A percentile compares a stretch with the other conserved stretches of the same genome.
Evolutionary conservation across 2,888 invertebrate species (phyloP).

Genomic region (Aquatica leii): DNA sequence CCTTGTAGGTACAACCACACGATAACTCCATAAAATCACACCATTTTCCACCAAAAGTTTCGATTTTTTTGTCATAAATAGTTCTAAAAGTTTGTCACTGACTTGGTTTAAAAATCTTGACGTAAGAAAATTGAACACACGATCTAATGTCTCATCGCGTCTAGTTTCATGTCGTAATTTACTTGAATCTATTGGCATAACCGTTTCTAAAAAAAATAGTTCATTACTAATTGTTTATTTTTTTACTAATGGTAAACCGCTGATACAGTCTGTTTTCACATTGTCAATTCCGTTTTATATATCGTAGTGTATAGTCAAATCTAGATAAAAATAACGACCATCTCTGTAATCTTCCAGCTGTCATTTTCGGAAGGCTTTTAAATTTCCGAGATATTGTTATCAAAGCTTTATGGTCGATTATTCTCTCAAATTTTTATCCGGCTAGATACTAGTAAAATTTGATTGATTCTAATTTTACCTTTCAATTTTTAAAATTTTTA

Average conservation of each 20-base stretch:
- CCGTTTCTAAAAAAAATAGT: background rate
- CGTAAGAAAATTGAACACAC: slow-evolving; percentile 19
- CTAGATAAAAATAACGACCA: background rate
- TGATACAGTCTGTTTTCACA: background rate
- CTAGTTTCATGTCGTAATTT: slow-evolving; percentile 6
- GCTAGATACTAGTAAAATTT: slow-evolving; percentile 52
- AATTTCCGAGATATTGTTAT: slow-evolving; percentile 46
- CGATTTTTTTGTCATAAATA: background rate
- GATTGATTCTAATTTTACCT: no score
- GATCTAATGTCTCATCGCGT: slow-evolving; percentile 11
- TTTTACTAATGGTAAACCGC: background rate
- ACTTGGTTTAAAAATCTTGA: slow-evolving; percentile 15
- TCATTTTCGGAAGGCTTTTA: slow-evolving; percentile 50
- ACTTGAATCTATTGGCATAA: slow-evolving; percentile 10
- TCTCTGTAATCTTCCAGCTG: slow-evolving; percentile 38
- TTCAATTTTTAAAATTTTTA: no score
- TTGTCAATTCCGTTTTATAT: background rate
- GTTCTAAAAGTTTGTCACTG: slow-evolving; percentile 2
- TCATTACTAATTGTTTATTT: background rate
- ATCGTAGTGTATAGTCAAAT: background rate
- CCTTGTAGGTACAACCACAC: no score
- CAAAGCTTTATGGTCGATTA: slow-evolving; percentile 51
- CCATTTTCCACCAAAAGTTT: background rate
- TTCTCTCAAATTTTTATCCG: slow-evolving; percentile 47
- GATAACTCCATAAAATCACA: background rate